phyloP scores from a whole-genome alignment of 1,140 invertebrate species.

The Drosophila suzukii region DNA sequence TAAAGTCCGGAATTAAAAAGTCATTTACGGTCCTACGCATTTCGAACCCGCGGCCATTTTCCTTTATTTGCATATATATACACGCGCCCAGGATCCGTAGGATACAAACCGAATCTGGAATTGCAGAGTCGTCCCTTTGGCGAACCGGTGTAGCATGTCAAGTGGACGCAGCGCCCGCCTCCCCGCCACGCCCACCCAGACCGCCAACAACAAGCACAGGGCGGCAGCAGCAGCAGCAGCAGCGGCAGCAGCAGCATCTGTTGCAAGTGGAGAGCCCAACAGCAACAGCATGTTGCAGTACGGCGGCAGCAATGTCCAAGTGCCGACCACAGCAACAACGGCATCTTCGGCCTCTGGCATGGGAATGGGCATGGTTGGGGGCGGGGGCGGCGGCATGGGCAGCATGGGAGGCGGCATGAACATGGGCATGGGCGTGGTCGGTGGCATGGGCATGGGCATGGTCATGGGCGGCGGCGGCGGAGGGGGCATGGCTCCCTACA shows the following conservation, averaged over 20 bases:
- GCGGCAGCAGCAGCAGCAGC: conserved; percentile 46
- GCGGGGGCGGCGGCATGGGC: conserved; percentile 37
- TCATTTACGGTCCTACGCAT: conserved; percentile 10
- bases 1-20: conserved; percentile 10
- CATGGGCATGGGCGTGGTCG: conserved; percentile 41
- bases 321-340: conserved; percentile 24
- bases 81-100: neutral
- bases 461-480: conserved; percentile 7
- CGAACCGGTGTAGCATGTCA: conserved; percentile 77
- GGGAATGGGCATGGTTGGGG: conserved; percentile 30
- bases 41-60: neutral
- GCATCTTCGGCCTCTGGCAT: conserved; percentile 32
- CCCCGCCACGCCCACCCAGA: conserved; percentile 82
- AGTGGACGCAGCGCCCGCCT: conserved; percentile 84
- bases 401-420: conserved; percentile 36
- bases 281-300: conserved; percentile 81
- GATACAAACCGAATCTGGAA: conserved; percentile 18
- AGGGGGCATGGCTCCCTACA: conserved; percentile 20
- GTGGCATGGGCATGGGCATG: conserved; percentile 29
- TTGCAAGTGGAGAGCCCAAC: conserved; percentile 62
- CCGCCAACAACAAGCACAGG: conserved; percentile 69
- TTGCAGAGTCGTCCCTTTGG: conserved; percentile 25
- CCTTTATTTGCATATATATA: conserved; percentile 23
- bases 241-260: conserved; percentile 61
- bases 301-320: conserved; percentile 38